These are phyloP conservation scores for Zaprionus ornatus DNA, from an alignment of 1,140 invertebrate genomes.

Conservation along the genomic window DNA sequence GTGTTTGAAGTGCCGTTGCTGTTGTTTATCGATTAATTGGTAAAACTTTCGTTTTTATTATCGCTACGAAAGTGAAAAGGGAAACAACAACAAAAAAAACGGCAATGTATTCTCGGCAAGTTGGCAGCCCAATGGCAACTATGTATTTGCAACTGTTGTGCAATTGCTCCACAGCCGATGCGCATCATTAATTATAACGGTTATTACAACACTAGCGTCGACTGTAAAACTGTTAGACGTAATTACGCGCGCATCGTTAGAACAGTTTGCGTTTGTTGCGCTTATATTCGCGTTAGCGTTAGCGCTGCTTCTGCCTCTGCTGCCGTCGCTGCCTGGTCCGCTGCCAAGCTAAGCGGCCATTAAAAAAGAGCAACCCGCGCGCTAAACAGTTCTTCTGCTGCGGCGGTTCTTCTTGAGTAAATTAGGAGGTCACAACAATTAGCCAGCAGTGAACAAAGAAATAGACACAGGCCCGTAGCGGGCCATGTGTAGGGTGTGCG, in stretches of 20 bases:
- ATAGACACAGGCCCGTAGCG: no score
- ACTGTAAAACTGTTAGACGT: slow-evolving; percentile 62
- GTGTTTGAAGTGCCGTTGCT: neutral
- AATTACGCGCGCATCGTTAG: slow-evolving; percentile 76
- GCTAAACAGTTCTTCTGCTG: slow-evolving; percentile 25
- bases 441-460: slow-evolving; percentile 71
- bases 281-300: slow-evolving; percentile 12
- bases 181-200: slow-evolving; percentile 77
- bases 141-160: slow-evolving; percentile 31
- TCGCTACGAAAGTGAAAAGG: slow-evolving; percentile 35
- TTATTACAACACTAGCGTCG: slow-evolving; percentile 71
- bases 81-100: neutral
- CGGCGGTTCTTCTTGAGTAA: slow-evolving; percentile 79
- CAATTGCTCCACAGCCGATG: slow-evolving; percentile 13
- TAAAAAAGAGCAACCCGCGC: slow-evolving; percentile 37
- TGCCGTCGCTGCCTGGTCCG: neutral
- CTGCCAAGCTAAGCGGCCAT: slow-evolving; percentile 56
- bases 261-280: slow-evolving; percentile 69
- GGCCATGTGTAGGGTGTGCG: no score
- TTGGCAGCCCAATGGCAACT: slow-evolving; percentile 23
- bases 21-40: slow-evolving; percentile 31
- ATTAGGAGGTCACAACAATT: slow-evolving; percentile 84
- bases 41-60: slow-evolving; percentile 47
- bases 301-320: slow-evolving; percentile 4
- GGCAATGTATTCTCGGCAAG: slow-evolving; percentile 13